Conservation (phyloP, 2,797 vertebrate species). For the Channa striata region DNA sequence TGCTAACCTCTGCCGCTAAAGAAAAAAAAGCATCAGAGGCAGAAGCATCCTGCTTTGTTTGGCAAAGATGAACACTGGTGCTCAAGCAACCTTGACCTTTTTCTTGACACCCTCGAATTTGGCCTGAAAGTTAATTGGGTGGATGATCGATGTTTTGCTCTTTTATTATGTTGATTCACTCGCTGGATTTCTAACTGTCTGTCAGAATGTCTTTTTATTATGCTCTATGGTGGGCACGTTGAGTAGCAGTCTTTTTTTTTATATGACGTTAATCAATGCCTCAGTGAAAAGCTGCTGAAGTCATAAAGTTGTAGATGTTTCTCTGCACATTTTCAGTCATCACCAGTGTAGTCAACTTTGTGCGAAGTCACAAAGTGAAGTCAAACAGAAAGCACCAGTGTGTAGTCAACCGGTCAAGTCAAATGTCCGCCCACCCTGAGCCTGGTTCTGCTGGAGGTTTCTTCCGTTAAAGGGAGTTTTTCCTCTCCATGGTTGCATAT, state of each 20-base stretch:
- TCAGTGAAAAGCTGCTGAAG: not conserved
- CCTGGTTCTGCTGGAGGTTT: too few species aligned
- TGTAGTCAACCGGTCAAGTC: too few species aligned
- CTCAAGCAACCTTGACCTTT: constrained; percentile 70
- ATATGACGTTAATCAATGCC: constrained; percentile 44
- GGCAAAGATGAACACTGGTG: too few species aligned
- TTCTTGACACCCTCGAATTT: constrained; percentile 65
- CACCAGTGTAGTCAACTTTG: too few species aligned
- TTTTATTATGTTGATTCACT: constrained; percentile 75
- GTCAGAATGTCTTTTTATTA: constrained; percentile 57
- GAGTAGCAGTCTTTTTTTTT: constrained; percentile 33
- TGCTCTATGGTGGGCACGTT: constrained; percentile 46
- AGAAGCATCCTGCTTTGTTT: constrained; percentile 19
- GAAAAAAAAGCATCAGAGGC: constrained; percentile 35
- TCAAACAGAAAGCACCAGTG: too few species aligned
- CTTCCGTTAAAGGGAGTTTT: too few species aligned
- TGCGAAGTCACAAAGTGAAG: too few species aligned
- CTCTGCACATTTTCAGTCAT: too few species aligned
- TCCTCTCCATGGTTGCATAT: too few species aligned
- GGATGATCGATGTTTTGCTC: constrained; percentile 70
- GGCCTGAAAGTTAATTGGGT: constrained; percentile 71
- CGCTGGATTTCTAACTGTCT: constrained; percentile 59
- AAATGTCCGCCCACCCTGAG: too few species aligned
- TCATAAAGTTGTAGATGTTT: not conserved
- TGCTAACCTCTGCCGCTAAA: constrained; percentile 7